Evolutionary conservation across 2,888 invertebrate species (phyloP), one percentile per base, ranked within the genome.

Genomic region (Gastrophysa polygoni): DNA sequence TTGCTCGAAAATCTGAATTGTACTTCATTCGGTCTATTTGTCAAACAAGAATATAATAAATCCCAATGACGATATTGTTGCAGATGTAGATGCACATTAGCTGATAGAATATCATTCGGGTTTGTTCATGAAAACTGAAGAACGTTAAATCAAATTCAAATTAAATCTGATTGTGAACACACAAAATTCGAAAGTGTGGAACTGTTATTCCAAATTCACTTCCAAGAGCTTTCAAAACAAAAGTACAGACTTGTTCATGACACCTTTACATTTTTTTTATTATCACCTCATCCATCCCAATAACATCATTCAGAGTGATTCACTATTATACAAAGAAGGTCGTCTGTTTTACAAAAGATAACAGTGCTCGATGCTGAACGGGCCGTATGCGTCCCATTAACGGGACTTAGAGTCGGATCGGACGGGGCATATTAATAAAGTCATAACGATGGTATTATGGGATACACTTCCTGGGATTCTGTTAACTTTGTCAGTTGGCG

Each of bases 271-370:
- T n/a, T n/a, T n/a, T n/a, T n/a, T n/a, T n/a, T n/a, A n/a, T n/a
- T n/a, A n/a, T n/a, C n/a, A n/a, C n/a, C 56, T 52, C 60, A 59
- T 75, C 75, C 78, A 79, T 80, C 79, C 78, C 78, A 80, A 80
- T 80, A 80, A 80, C 75, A 24, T 24, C 7, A 24, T 24, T 73
- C 72, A 72, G 71, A 77, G 77, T 78, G 80, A 80, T 80, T 80
- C 78, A 77, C 14, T 11, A n/a, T 24, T 5, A 74, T 79, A 80
- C 80, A 80, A 81, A 80, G 79, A 79, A 78, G 80, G 81, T 81
- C 81, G 82, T 82, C 82, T 82, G 82, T 78, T 80, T 80, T 79
- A 81, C 81, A 82, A 81, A 82, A 82, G 81, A 82, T 82, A 82
- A 81, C 81, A 80, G 80, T 75, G 75, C 72, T 74, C 74, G 75